phyloP scores from a whole-genome alignment of 2,888 invertebrate genomes.

The Pecten maximus region DNA sequence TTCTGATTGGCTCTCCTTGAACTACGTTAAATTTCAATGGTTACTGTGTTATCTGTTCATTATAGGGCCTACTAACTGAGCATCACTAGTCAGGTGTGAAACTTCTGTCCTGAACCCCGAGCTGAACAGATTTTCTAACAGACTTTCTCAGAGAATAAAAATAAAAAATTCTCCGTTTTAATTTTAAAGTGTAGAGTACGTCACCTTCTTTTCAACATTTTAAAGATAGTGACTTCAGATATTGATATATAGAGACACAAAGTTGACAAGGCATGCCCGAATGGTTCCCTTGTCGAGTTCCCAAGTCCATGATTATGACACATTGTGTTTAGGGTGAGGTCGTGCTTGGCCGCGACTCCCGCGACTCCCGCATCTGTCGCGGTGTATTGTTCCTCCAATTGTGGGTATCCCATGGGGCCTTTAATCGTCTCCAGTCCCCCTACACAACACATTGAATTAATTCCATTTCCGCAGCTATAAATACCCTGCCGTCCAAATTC shows the following conservation, averaged over 20 bases:
- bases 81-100: neutral
- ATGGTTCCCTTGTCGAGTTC: neutral
- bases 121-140: neutral
- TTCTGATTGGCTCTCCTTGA: neutral
- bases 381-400: neutral
- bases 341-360: neutral
- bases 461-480: neutral
- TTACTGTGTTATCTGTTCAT: neutral
- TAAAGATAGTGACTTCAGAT: neutral
- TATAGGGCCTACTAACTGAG: neutral
- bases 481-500: neutral
- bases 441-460: neutral
- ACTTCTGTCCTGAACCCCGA: neutral
- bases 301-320: neutral
- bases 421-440: neutral
- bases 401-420: neutral
- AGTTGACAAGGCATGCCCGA: neutral
- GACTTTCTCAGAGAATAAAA: neutral
- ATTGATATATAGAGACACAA: neutral
- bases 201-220: neutral
- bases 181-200: neutral
- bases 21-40: neutral
- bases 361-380: conserved; percentile 15
- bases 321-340: conserved; percentile 32
- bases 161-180: neutral